phyloP scores from a whole-genome alignment of 2,797 vertebrate genomes.

The Ctenopoma multispine region DNA sequence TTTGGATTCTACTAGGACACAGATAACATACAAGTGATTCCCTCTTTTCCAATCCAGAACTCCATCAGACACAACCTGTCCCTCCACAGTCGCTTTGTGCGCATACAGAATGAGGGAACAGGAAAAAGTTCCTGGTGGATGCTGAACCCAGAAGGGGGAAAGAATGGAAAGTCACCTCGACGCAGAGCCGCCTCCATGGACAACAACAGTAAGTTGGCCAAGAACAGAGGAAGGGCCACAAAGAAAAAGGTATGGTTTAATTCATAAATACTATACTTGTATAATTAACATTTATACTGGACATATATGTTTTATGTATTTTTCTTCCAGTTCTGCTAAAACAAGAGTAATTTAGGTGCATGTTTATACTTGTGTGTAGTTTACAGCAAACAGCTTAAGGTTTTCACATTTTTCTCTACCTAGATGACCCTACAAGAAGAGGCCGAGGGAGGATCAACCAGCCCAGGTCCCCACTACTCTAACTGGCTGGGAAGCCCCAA shows the following conservation, averaged over 20 bases:
- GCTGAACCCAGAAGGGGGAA: conserved; percentile 97
- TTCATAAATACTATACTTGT: neutral
- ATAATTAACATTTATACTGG: neutral
- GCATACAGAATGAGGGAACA: conserved; percentile 97
- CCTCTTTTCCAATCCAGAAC: conserved; percentile 84
- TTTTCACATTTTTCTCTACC: conserved; percentile 34
- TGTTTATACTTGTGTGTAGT: neutral
- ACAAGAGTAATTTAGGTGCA: neutral
- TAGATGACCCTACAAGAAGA: conserved; percentile 87
- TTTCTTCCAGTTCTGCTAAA: neutral
- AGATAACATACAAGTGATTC: neutral
- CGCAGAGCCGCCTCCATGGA: conserved; percentile 97
- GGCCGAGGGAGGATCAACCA: conserved; percentile 88
- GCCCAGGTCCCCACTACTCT: conserved; percentile 92
- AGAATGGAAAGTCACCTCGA: conserved; percentile 95
- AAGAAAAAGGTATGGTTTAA: conserved; percentile 91
- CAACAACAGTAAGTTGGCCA: conserved; percentile 97
- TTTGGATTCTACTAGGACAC: no score
- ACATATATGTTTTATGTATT: neutral
- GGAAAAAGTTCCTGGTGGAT: conserved; percentile 99
- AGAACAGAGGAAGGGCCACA: conserved; percentile 94
- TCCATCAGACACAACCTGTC: conserved; percentile 99
- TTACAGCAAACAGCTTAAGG: neutral
- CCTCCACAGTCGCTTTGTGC: conserved; percentile 96
- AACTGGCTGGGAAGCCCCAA: conserved; percentile 98